Conservation (phyloP, 1,140 invertebrate genomes). For the Lordiphosa stackelbergi region DNA sequence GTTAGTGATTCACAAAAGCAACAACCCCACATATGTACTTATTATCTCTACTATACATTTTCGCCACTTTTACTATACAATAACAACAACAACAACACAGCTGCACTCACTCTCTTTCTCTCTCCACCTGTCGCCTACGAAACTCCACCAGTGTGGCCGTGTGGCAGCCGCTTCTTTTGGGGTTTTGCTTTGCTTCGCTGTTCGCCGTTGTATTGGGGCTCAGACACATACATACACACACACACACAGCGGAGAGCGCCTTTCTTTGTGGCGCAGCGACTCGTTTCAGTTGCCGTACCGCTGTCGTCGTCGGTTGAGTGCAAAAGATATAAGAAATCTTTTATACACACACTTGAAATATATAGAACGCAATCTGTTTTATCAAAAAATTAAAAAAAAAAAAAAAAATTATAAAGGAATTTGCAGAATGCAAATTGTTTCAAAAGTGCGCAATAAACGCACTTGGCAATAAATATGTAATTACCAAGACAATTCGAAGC, state of each 20-base stretch:
- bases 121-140: constrained; percentile 46
- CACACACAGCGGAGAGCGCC: constrained; percentile 41
- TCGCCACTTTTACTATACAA: constrained; percentile 53
- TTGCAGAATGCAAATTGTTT: constrained; percentile 52
- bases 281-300: constrained; percentile 69
- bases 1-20: constrained; percentile 58
- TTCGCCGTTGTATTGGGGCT: constrained; percentile 24
- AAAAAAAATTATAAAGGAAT: constrained; percentile 15
- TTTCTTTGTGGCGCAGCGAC: constrained; percentile 49
- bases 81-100: constrained; percentile 44
- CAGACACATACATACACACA: constrained; percentile 21
- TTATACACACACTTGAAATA: constrained; percentile 23
- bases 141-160: constrained; percentile 34
- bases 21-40: constrained; percentile 41
- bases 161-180: constrained; percentile 28
- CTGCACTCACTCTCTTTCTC: too few species aligned
- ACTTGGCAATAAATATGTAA: constrained; percentile 41
- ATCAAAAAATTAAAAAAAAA: constrained; percentile 32
- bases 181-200: constrained; percentile 16
- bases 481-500: constrained; percentile 22
- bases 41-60: constrained; percentile 59
- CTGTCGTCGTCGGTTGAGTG: constrained; percentile 68
- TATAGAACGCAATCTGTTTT: constrained; percentile 37
- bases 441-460: constrained; percentile 60
- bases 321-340: constrained; percentile 64